Evolutionary conservation across 2,888 invertebrate genomes (phyloP).

Genomic region (Nomada ruficornis): DNA sequence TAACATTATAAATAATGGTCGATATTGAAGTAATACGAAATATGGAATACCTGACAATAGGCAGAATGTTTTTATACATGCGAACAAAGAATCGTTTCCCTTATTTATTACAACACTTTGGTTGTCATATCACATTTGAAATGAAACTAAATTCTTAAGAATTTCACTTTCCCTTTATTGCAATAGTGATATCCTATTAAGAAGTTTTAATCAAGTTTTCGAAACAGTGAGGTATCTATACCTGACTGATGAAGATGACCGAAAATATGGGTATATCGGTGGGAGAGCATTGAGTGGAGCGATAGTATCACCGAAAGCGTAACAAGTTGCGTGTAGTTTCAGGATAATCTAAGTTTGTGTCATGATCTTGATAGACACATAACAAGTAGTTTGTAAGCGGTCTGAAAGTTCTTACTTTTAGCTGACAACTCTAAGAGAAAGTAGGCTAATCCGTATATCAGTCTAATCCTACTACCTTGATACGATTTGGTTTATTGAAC

Average conservation of each 20-base stretch:
- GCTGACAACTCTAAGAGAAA: conserved; percentile 55
- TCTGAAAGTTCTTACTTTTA: conserved; percentile 48
- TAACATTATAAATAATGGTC: too few species aligned
- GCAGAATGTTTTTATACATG: too few species aligned
- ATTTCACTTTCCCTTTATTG: too few species aligned
- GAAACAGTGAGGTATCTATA: not conserved
- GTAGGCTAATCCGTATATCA: conserved; percentile 66
- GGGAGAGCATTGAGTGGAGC: conserved; percentile 29
- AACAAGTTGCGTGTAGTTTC: conserved; percentile 52
- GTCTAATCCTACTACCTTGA: conserved; percentile 57
- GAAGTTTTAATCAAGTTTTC: not conserved
- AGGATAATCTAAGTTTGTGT: conserved; percentile 68
- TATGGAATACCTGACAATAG: too few species aligned
- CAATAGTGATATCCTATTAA: too few species aligned
- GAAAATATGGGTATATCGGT: conserved; percentile 11
- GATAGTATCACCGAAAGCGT: conserved; percentile 49
- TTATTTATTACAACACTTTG: too few species aligned
- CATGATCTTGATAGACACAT: conserved; percentile 69
- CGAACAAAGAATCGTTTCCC: too few species aligned
- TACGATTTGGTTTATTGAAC: conserved; percentile 47
- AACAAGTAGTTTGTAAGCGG: conserved; percentile 69
- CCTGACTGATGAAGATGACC: not conserved
- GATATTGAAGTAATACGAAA: too few species aligned
- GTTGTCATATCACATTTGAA: too few species aligned
- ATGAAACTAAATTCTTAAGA: too few species aligned